Base-by-base conservation (phyloP, 2,888 invertebrate genomes). In the Dendrolimus houi region DNA sequence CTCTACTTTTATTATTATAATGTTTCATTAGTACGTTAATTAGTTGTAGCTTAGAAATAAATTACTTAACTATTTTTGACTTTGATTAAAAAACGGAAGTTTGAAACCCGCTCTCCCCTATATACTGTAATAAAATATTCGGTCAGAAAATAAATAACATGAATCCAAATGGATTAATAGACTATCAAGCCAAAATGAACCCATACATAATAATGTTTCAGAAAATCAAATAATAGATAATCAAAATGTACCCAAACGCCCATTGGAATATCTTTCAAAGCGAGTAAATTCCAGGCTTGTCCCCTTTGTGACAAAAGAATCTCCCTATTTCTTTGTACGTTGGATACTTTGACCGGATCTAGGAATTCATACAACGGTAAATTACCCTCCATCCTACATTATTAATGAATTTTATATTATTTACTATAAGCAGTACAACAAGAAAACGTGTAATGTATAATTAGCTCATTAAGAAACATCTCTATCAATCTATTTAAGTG, bases 221-320 rank as follows among this genome's bases (percentile, higher is more conserved):
- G 9, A 47, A 12, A 10, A 47, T 8, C 47, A 47, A 47, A 10
- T 29, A 29, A 12, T 47, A 8, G 12, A 47, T 47, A 12, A 47
- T 10, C 12, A 47, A 12, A 47, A 47, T 47, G 47, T 12, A 29
- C 47, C 47, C 47, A 65, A 60, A 60, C 60, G 55, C 47, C 55
- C 59, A 57, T 40, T 60, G 65, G 65, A 71, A 68, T 67, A 67
- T 67, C 66, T 70, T 58, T 71, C 75, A 73, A 75, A 76, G 74
- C 71, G 73, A 70, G 75, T 76, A 75, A 74, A 78, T 75, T 71
- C 72, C 72, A 62, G 65, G 69, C 68, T 77, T 71, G 70, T 66
- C 66, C 64, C 62, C 73, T 77, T 78, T 77, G 75, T 74, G 65
- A 71, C 66, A 70, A 68, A 64, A 73, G 68, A 74, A 69, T 65